A percentile compares a stretch with the other conserved stretches of the same genome.
These are phyloP conservation scores for Thalassophryne amazonica DNA, from an alignment of 2,797 vertebrate genomes.

Conservation along the genomic window DNA sequence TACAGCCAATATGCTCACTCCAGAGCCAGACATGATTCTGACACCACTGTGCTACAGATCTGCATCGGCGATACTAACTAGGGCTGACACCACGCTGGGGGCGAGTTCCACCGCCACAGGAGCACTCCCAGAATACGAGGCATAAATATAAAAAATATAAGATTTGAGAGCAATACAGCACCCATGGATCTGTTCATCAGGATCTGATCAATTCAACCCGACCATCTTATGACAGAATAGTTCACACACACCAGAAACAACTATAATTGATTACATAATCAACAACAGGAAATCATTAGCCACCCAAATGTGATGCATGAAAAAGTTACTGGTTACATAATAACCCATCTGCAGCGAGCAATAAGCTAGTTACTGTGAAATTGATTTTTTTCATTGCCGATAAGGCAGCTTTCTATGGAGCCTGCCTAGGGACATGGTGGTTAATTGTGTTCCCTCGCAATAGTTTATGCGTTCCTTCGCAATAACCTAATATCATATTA, in stretches of 20 bases:
- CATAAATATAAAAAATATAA: too few relatives aligned
- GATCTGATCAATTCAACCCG: neutral
- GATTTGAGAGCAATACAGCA: too few relatives aligned
- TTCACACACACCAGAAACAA: neutral
- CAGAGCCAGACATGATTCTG: slow-evolving; percentile 10
- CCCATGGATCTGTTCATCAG: too few relatives aligned
- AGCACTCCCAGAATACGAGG: too few relatives aligned
- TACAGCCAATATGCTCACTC: slow-evolving; percentile 46
- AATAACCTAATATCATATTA: too few relatives aligned
- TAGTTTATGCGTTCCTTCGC: too few relatives aligned
- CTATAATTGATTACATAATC: neutral
- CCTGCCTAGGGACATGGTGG: neutral
- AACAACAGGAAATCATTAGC: slow-evolving; percentile 3
- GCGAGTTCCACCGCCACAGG: slow-evolving; percentile 4
- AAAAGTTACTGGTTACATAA: slow-evolving; percentile 13
- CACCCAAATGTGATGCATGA: neutral
- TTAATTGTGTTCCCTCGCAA: too few relatives aligned
- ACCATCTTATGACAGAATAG: neutral
- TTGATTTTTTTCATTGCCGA: neutral
- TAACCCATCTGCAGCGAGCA: neutral
- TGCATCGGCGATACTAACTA: slow-evolving; percentile 43
- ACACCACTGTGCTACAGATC: slow-evolving; percentile 42
- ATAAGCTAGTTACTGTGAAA: neutral
- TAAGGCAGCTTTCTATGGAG: neutral
- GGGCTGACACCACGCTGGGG: slow-evolving; percentile 25